Conservation (phyloP, 2,888 invertebrate species). For the Eilema caniola region DNA sequence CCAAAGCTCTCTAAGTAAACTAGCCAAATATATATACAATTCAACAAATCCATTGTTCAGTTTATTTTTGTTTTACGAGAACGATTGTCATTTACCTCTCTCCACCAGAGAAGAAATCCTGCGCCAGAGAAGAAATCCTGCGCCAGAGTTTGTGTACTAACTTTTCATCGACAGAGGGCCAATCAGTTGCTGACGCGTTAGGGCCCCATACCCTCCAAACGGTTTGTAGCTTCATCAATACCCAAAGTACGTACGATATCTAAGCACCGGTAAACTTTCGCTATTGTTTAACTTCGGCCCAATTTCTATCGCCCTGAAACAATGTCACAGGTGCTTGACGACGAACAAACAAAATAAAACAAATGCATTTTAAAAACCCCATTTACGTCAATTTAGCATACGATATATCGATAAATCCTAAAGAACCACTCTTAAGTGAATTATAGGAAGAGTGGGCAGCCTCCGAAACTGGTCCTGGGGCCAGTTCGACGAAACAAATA, state of each 20-base stretch:
- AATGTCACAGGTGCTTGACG: conserved; percentile 37
- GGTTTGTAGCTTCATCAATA: conserved; percentile 26
- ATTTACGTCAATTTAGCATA: conserved; percentile 64
- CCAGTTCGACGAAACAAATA: conserved; percentile 41
- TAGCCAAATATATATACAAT: no score
- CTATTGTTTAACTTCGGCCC: conserved; percentile 46
- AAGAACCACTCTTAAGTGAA: conserved; percentile 48
- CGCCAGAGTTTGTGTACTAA: no score
- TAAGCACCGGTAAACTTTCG: conserved; percentile 44
- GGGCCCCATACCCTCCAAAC: background rate
- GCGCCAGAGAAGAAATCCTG: no score
- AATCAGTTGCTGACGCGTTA: no score
- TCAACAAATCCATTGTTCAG: background rate
- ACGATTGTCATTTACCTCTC: background rate
- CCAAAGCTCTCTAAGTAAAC: no score
- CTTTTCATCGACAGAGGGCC: no score
- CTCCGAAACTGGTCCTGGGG: conserved; percentile 46
- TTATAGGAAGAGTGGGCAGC: conserved; percentile 51
- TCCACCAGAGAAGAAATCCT: background rate
- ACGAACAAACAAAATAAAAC: conserved; percentile 36
- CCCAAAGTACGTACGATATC: conserved; percentile 28
- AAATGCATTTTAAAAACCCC: conserved; percentile 46
- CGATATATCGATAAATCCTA: conserved; percentile 59
- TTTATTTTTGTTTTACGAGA: background rate
- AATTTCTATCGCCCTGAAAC: conserved; percentile 42